Evolutionary conservation across 2,113 vertebrate species (phyloP), one percentile per base, ranked within the genome.

Genomic region (Limanda limanda): DNA sequence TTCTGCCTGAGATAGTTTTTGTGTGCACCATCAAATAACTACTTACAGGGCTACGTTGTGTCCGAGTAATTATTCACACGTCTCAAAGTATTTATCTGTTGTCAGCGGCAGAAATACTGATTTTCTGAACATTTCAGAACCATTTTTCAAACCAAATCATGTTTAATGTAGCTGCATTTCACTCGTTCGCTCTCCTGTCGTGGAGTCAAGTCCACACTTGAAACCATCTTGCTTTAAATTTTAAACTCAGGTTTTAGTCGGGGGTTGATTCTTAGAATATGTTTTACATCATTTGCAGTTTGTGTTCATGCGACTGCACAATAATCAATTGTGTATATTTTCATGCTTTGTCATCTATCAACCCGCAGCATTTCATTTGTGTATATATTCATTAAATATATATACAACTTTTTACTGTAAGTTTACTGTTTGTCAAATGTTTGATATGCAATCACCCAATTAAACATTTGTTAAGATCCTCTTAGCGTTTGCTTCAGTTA

Each of bases 61-160:
- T 83, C 81, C 62, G 27, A 82, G 75, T 82, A 71, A 81, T 74
- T 77, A 75, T 61, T 74, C 45, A 71, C 57, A 71, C 52, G 12
- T 78, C 64, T 89, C 23, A 57, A 81, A 86, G 82, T 90, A 79
- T 88, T 82, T 51, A 79, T 90, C 72, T 79, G 79, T 84, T 89
- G 54, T 60, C 27, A 9, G 61, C 73, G 76, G 78, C 80, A 88
- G 82, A 89, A 76, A 74, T 78, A 64, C 45, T 47, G 10, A 81
- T 86, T 88, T 90, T 89, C 90, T 90, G 88, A 91, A 91, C 89
- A 92, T 92, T 90, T 92, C 87, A 91, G 88, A 91, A 82, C 62
- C 81, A 88, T 87, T 88, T 81, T 71, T 60, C 40, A 65, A 88
- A 89, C 88, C 86, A 88, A 90, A 89, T 82, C 65, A 55, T 83